These are phyloP conservation scores for Condylostylus longicornis DNA, from an alignment of 1,140 invertebrate species.

Conservation along the genomic window DNA sequence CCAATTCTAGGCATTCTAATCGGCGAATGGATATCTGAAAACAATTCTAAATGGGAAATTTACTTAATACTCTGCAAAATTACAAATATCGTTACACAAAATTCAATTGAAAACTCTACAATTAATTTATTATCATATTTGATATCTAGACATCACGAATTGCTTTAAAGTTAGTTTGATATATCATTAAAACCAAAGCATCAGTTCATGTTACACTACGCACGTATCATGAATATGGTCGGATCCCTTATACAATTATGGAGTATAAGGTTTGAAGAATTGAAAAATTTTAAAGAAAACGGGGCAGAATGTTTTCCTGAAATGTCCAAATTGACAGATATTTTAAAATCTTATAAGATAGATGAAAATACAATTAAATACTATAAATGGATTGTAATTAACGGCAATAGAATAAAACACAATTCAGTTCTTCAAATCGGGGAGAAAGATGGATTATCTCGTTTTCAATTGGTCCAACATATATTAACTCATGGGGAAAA, in stretches of 20 bases:
- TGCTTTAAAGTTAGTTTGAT: neutral
- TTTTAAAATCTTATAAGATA: neutral
- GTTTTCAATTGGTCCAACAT: too few species aligned
- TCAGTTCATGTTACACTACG: conserved; percentile 2
- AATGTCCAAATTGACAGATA: neutral
- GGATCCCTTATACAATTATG: neutral
- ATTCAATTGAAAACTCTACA: neutral
- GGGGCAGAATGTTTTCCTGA: too few species aligned
- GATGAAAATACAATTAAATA: neutral
- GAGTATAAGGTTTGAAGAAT: neutral
- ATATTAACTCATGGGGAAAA: too few species aligned
- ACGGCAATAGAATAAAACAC: too few species aligned
- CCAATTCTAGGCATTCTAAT: neutral
- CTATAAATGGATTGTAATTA: neutral
- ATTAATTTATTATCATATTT: neutral
- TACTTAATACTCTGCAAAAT: neutral
- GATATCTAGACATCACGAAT: neutral
- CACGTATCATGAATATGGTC: neutral
- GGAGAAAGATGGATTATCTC: too few species aligned
- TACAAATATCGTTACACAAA: too few species aligned
- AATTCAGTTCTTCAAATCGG: too few species aligned
- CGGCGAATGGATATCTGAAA: neutral
- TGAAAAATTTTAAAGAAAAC: neutral
- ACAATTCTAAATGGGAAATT: neutral
- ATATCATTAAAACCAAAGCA: conserved; percentile 1